Conservation (phyloP, 2,888 invertebrate genomes). For the Cryptocephalus primarius region DNA sequence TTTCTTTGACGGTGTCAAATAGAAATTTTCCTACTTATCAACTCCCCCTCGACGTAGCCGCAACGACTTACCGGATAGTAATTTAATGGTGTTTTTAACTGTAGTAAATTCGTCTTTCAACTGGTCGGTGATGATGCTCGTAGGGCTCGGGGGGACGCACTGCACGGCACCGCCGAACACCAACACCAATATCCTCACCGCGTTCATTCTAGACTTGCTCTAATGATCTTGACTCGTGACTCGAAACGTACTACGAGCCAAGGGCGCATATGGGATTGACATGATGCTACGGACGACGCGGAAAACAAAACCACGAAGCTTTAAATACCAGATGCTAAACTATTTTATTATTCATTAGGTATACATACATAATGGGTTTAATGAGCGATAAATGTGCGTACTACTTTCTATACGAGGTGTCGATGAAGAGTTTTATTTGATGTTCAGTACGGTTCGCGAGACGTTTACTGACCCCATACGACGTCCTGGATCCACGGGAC, state of each 20-base stretch:
- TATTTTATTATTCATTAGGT: slow-evolving; percentile 1
- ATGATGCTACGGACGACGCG: neutral
- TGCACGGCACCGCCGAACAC: slow-evolving; percentile 1
- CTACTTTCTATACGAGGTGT: neutral
- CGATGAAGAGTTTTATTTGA: too few species aligned
- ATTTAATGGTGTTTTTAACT: slow-evolving; percentile 14
- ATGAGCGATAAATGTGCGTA: neutral
- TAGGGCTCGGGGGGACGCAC: slow-evolving; percentile 8
- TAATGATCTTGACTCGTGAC: neutral
- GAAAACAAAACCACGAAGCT: neutral
- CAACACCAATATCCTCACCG: slow-evolving; percentile 4
- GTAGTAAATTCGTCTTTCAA: slow-evolving; percentile 10
- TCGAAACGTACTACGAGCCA: neutral
- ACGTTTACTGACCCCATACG: slow-evolving; percentile 11
- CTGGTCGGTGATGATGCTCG: slow-evolving; percentile 6
- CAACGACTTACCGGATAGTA: slow-evolving; percentile 13
- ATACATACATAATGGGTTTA: neutral
- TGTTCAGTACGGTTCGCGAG: too few species aligned
- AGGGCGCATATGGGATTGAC: neutral
- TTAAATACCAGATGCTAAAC: slow-evolving; percentile 1
- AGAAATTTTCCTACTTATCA: too few species aligned
- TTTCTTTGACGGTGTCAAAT: too few species aligned
- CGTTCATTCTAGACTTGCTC: neutral
- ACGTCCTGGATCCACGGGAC: slow-evolving; percentile 21
- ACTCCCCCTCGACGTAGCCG: too few species aligned